Evolutionary conservation across 2,888 invertebrate genomes (phyloP).

Genomic region (Leucophora obtusa): DNA sequence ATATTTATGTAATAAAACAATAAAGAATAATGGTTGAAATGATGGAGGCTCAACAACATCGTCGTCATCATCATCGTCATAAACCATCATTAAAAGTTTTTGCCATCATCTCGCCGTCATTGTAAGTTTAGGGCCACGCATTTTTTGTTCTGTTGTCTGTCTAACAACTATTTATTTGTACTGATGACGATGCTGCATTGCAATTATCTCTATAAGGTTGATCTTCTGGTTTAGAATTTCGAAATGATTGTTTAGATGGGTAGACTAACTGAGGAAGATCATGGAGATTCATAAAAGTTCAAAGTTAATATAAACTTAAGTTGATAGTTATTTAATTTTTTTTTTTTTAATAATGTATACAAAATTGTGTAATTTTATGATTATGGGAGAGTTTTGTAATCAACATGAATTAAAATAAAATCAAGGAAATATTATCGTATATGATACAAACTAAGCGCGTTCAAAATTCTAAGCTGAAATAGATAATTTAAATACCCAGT

Average conservation of each 20-base stretch:
- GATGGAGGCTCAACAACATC: constrained; percentile 27
- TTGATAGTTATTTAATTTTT: constrained; percentile 5
- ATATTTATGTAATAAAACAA: constrained; percentile 54
- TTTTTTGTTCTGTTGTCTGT: neutral
- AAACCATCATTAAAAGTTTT: constrained; percentile 26
- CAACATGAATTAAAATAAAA: neutral
- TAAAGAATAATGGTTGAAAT: constrained; percentile 53
- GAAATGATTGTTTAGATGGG: neutral
- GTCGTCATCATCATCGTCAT: constrained; percentile 19
- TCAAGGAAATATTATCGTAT: neutral
- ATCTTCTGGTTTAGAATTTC: constrained; percentile 39
- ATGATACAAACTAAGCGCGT: too few species aligned
- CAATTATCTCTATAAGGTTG: constrained; percentile 52
- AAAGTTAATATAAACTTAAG: constrained; percentile 38
- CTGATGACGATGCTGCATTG: constrained; percentile 11
- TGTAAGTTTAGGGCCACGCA: constrained; percentile 47
- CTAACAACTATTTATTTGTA: neutral
- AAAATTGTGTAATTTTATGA: neutral
- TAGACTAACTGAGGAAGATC: neutral
- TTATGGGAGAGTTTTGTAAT: neutral
- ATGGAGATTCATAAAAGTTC: constrained; percentile 40
- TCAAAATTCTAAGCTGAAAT: too few species aligned
- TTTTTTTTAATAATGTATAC: neutral
- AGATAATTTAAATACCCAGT: too few species aligned
- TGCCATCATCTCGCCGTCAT: constrained; percentile 17